Evolutionary conservation across 1,140 invertebrate genomes (phyloP), one percentile per base, ranked within the genome.

Genomic region (Ectropis grisescens): DNA sequence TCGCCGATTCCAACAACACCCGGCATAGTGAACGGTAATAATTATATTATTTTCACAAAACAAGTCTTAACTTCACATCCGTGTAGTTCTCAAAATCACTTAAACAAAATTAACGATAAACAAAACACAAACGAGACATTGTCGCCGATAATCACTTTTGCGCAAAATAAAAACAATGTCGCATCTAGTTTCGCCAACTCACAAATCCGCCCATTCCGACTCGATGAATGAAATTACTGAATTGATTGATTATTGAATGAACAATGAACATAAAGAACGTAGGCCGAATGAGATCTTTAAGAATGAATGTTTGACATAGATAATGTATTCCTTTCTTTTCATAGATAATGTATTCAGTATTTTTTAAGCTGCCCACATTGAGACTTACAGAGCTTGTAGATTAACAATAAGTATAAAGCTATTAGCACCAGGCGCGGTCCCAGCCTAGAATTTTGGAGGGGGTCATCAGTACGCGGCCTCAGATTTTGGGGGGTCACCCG

Each of bases 1-100:
- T 97, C 96, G 71, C 89, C 88, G 36, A 98, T 92, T 78, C 88
- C 91, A 79, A 96, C 93, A 79, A 94, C 85, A 75, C 90, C 92
- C 84, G 93, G 92, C 92, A 95, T 95, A 74, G 85, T 89, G 81
- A n/a, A 66, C 70, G 47, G 84, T 26, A 3, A 7, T n/a, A 26
- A 26, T 26, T 10, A 26, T 4, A 19, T 19, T 19, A 58, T 35
- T 40, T 53, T 49, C 56, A 72, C 68, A 52, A 49, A 45, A 58
- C 39, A 55, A 60, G 48, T 65, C 26, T 42, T 19, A 41, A 44
- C 42, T 46, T 60, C 59, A 65, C 66, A 74, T 66, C 53, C 65
- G 56, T 49, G 30, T 16, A 24, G 32, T 30, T 40, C 33, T 40
- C 36, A 40, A 10, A 54, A 57, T 55, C 47, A 68, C n/a, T n/a